Percentiles rank a stretch among this genome's conserved stretches.
These are phyloP conservation scores for Sinocyclocheilus grahami DNA, from an alignment of 2,113 vertebrate genomes.

Conservation along the genomic window DNA sequence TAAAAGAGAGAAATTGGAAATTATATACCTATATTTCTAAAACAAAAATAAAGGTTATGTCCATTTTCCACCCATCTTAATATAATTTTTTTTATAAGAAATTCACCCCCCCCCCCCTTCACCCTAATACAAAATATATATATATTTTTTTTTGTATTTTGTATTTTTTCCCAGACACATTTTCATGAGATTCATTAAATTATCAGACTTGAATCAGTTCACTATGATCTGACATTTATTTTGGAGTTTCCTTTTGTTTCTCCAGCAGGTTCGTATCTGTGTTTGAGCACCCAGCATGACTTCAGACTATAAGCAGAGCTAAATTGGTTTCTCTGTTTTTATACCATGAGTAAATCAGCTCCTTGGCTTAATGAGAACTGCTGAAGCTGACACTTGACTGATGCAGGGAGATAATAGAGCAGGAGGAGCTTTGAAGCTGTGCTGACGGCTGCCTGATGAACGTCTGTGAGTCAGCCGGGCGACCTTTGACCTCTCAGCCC, in stretches of 20 bases:
- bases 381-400: conserved; percentile 64
- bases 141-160: no score
- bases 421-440: conserved; percentile 51
- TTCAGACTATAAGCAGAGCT: conserved; percentile 39
- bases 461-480: conserved; percentile 68
- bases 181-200: neutral
- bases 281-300: neutral
- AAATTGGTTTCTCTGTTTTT: conserved; percentile 67
- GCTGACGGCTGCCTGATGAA: conserved; percentile 41
- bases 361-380: conserved; percentile 69
- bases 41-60: neutral
- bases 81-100: neutral
- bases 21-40: neutral
- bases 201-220: neutral
- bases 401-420: conserved; percentile 50
- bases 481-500: conserved; percentile 69
- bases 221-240: neutral
- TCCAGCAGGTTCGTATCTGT: neutral
- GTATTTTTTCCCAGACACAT: no score
- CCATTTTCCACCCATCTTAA: no score
- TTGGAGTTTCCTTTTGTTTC: neutral
- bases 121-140: neutral
- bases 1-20: neutral
- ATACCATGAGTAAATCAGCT: conserved; percentile 68
- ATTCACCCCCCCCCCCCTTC: no score